Base-by-base conservation (phyloP, 2,797 vertebrate species). In the Hafferia zeledoni region DNA sequence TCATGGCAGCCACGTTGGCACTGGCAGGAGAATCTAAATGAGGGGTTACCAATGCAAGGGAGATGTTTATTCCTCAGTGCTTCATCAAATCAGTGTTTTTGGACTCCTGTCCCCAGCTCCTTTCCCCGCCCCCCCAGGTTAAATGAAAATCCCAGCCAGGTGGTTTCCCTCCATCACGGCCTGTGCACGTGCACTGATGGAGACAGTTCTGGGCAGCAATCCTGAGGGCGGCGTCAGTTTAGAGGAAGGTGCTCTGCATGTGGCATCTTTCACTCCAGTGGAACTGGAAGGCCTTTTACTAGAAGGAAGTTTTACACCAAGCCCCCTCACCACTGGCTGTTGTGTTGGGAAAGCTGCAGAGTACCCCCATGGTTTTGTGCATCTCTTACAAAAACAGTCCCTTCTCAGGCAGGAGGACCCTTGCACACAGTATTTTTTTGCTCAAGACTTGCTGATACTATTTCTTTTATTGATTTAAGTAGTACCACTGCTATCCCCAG, bases 161-260 rank as follows among this genome's bases (percentile, higher is more conserved):
- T 60, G 67, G 10, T 50, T 78, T 87, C 71, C 33, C 35, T 83
- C 63, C 37, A 23, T 50, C 60, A 10, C 0, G 4, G 16, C 44
- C 13, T 5, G 53, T 39, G 30, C 37, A 33, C 9, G 0, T 0
- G 10, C 17, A 3, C 49, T 19, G 35, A 31, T 24, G 64, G 44
- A 75, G 53, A 39, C 57, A 13, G 37, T 35, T 60, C 52, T 85
- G 59, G 82, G 49, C 71, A 80, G 33, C 1, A 2, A 8, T 76
- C 75, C 37, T 60, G 24, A 41, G 43, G 59, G 75, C 0, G 0
- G 4, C 13, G 24, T 10, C 0, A 0, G 43, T 53, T 41, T 75
- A 41, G 83, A 30, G 28, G 57, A 83, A 17, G 41, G n/a, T 63
- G 23, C 81, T 64, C 70, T 67, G 44, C 33, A 4, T 11, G 37